phyloP scores from a whole-genome alignment of 2,113 vertebrate species.

The Corythoichthys haematopterus region DNA sequence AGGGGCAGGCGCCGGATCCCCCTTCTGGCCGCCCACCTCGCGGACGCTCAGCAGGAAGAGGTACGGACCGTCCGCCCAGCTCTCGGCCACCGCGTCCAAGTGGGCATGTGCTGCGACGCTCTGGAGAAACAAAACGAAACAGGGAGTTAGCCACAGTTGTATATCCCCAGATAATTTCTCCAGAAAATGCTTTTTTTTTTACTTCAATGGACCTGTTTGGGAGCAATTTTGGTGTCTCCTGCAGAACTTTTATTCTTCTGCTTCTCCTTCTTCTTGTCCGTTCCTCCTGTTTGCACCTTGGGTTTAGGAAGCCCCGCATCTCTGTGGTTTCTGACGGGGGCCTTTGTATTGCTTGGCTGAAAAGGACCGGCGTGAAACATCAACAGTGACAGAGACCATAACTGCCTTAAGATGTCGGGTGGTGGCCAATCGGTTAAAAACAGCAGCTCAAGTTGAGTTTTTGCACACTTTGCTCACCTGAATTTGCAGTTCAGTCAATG shows the following conservation, averaged over 20 bases:
- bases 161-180: no score
- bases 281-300: slow-evolving; percentile 19
- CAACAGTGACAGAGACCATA: no score
- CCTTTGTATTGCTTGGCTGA: slow-evolving; percentile 24
- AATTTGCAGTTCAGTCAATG: slow-evolving; percentile 7
- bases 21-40: slow-evolving; percentile 6
- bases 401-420: no score
- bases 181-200: no score
- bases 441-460: no score
- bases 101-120: fast-evolving
- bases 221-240: fast-evolving
- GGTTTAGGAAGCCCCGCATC: slow-evolving; percentile 2
- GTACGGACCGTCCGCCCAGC: slow-evolving; percentile 63
- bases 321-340: slow-evolving; percentile 15
- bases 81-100: slow-evolving; percentile 19
- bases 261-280: fast-evolving
- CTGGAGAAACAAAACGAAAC: slow-evolving; percentile 3
- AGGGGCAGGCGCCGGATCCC: fast-evolving
- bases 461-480: fast-evolving
- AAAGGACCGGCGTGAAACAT: not conserved
- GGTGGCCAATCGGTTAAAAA: no score
- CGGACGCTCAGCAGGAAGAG: slow-evolving; percentile 51
- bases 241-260: not conserved
- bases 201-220: not conserved
- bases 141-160: no score